Evolutionary conservation across 2,888 invertebrate genomes (phyloP).

Genomic region (Autographa gamma): DNA sequence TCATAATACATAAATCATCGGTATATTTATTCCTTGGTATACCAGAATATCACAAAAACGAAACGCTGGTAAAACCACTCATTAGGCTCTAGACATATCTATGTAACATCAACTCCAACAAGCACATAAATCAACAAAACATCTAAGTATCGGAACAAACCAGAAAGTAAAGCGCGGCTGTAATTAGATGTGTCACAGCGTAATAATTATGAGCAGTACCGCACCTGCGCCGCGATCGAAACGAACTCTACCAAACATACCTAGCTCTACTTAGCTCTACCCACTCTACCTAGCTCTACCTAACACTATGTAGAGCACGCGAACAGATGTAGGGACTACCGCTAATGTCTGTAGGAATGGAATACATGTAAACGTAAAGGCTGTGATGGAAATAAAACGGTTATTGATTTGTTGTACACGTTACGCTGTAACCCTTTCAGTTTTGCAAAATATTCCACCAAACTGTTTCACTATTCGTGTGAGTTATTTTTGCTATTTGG

Average conservation of each 20-base stretch:
- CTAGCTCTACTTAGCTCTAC: no score
- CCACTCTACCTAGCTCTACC: background rate
- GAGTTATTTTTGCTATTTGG: no score
- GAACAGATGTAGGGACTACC: constrained; percentile 12
- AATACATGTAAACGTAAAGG: constrained; percentile 10
- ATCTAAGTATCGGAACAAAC: constrained; percentile 37
- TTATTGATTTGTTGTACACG: background rate
- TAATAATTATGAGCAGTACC: constrained; percentile 58
- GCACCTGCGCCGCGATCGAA: constrained; percentile 55
- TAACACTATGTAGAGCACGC: constrained; percentile 10
- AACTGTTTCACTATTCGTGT: no score
- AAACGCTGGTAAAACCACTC: background rate
- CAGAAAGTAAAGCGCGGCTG: constrained; percentile 49
- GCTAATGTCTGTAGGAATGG: constrained; percentile 29
- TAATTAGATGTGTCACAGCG: constrained; percentile 59
- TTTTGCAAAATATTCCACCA: no score
- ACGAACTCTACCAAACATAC: constrained; percentile 1
- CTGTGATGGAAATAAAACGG: background rate
- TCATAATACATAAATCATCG: no score
- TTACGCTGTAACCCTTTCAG: background rate
- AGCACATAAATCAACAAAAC: constrained; percentile 38
- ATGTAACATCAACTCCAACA: constrained; percentile 18
- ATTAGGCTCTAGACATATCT: background rate
- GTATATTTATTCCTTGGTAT: background rate
- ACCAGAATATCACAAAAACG: background rate